These are phyloP conservation scores for Lasioglossum morio DNA, from an alignment of 2,888 invertebrate genomes.

Conservation along the genomic window DNA sequence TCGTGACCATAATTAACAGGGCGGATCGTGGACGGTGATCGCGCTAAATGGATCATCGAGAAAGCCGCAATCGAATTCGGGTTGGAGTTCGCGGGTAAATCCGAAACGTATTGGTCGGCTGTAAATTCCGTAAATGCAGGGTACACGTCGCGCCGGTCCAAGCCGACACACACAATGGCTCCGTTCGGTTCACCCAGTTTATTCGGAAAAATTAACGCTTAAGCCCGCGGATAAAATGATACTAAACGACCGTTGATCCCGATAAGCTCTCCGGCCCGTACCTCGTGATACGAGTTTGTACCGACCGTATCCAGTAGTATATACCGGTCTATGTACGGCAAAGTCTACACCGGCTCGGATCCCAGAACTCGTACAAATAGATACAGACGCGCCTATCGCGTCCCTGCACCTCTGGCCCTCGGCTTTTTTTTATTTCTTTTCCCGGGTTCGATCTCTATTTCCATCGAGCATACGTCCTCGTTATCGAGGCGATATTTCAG, in stretches of 20 bases:
- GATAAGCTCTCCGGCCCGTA: conserved; percentile 74
- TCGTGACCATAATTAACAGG: conserved; percentile 41
- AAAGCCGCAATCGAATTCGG: conserved; percentile 57
- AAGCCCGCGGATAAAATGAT: conserved; percentile 78
- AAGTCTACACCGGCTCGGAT: background rate
- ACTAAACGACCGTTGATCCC: conserved; percentile 80
- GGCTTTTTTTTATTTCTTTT: conserved; percentile 8
- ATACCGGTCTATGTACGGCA: conserved; percentile 8
- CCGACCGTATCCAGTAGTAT: conserved; percentile 11
- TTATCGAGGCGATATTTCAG: conserved; percentile 80
- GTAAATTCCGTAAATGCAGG: conserved; percentile 77
- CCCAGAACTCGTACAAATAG: conserved; percentile 48
- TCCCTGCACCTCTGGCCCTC: background rate
- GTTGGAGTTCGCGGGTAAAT: conserved; percentile 67
- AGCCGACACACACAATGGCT: conserved; percentile 23
- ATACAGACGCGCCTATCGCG: conserved; percentile 38
- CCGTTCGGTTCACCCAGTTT: conserved; percentile 71
- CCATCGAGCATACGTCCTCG: conserved; percentile 72
- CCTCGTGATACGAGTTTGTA: conserved; percentile 27
- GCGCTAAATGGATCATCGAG: conserved; percentile 52
- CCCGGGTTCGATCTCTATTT: conserved; percentile 30
- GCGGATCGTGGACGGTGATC: conserved; percentile 27
- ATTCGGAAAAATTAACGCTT: conserved; percentile 80
- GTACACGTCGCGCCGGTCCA: conserved; percentile 13
- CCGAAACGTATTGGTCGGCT: conserved; percentile 65